These are phyloP conservation scores for Pluvialis apricaria DNA, from an alignment of 2,113 vertebrate species.

Conservation along the genomic window DNA sequence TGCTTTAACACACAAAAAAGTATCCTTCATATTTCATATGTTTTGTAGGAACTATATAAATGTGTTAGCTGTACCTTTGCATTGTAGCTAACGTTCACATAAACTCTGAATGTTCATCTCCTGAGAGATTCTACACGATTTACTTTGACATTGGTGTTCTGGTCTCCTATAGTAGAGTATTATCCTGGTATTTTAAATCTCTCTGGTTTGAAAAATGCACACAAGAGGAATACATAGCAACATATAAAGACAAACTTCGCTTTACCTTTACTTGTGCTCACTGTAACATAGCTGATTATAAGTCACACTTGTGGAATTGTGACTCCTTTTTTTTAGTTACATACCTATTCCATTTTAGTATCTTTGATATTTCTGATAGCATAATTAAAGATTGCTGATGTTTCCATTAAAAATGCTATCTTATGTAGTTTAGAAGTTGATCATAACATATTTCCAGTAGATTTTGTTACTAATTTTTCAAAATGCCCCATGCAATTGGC, in stretches of 20 bases:
- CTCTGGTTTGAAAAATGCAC: not conserved
- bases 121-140: not conserved
- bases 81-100: not conserved
- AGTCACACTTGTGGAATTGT: not conserved
- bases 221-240: not conserved
- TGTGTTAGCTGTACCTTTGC: not conserved
- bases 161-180: not conserved
- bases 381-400: not conserved
- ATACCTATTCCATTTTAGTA: not conserved
- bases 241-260: not conserved
- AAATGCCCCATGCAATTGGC: not conserved
- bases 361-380: not conserved
- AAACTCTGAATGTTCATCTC: not conserved
- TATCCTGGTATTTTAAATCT: not conserved
- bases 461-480: not conserved
- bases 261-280: not conserved
- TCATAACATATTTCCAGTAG: constrained; percentile 13
- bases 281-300: not conserved
- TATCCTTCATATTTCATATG: not conserved
- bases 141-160: not conserved
- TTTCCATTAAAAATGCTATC: not conserved
- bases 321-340: not conserved
- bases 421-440: not conserved
- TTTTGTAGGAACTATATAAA: not conserved
- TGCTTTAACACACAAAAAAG: not conserved